phyloP scores from a whole-genome alignment of 2,113 vertebrate genomes.

The Oryzias curvinotus region DNA sequence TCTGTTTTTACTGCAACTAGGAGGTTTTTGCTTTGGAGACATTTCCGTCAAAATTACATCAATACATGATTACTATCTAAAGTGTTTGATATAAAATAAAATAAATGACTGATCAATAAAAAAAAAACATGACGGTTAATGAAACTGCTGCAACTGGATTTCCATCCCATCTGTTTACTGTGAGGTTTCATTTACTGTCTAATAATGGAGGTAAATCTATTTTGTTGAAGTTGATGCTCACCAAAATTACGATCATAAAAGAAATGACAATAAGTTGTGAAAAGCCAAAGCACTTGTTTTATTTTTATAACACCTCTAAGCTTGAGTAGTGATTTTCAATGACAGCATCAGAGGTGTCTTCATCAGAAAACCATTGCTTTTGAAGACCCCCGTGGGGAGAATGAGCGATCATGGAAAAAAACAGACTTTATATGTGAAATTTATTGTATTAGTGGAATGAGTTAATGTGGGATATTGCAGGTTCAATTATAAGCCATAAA shows the following conservation, averaged over 20 bases:
- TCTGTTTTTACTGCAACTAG: too few relatives aligned
- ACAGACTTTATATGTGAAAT: conserved; percentile 33
- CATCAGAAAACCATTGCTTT: not conserved
- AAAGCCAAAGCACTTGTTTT: conserved; percentile 25
- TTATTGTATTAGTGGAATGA: conserved; percentile 47
- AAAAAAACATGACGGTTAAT: too few relatives aligned
- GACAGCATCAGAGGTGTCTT: conserved; percentile 15
- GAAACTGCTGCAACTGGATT: too few relatives aligned
- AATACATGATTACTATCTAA: too few relatives aligned
- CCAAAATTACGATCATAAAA: conserved; percentile 14
- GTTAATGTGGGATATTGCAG: conserved; percentile 50
- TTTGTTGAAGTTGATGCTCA: too few relatives aligned
- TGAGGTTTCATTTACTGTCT: too few relatives aligned
- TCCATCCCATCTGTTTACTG: too few relatives aligned
- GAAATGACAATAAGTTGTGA: conserved; percentile 38
- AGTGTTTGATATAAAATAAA: too few relatives aligned
- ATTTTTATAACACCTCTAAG: conserved; percentile 39
- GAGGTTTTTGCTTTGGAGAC: too few relatives aligned
- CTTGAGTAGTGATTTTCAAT: conserved; percentile 25
- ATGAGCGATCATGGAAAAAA: conserved; percentile 35
- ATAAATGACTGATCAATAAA: too few relatives aligned
- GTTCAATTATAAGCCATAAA: conserved; percentile 58
- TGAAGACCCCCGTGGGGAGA: conserved; percentile 17
- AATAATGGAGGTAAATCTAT: too few relatives aligned
- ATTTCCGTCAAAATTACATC: too few relatives aligned